Base-by-base conservation (phyloP, 2,888 invertebrate genomes). In the Scelioninae gen. 1 region DNA sequence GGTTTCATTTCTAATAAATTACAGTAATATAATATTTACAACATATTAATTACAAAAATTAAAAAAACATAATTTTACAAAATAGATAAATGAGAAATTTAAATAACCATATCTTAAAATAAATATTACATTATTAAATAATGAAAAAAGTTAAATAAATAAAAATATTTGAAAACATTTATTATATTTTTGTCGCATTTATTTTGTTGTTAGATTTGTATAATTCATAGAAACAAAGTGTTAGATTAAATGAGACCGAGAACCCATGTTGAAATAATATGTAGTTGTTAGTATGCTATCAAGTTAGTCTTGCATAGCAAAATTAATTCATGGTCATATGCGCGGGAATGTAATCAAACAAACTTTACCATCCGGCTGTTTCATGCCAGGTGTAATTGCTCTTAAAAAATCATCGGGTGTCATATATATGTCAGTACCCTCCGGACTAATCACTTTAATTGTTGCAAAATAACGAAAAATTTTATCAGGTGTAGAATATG, bases 391-490 rank as follows among this genome's bases (percentile, higher is more conserved):
- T 84, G 98, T 98, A 87, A 99, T 97, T 43, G 98, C 98, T 89
- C 99, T 94, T 85, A 99, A 94, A 94, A 99, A 98, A 94, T 99
- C 99, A 93, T 98, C 97, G 53, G 99, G 99, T 58, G 98, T 99
- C 99, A 99, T 99, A 92, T 95, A 98, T 86, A 97, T 95, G 92
- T 97, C 96, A 72, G 95, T 94, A 86, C 93, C 94, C 86, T 95
- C 94, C 85, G 93, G 93, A 89, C 93, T 93, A 82, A 94, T 93
- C 80, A 98, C 93, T 93, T 97, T 97, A 87, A 99, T 95, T 23
- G 99, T 99, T 53, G 99, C 99, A 95, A 99, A 99, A 93, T 99
- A 99, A 86, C 99, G 96, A 94, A 99, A 99, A 92, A 99, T 98
- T 94, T 99, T 99, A 93, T 99, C 99, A 62, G 99, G 99, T 45